Evolutionary conservation across 2,888 invertebrate genomes (phyloP).

Genomic region (Ypsolopha sequella): DNA sequence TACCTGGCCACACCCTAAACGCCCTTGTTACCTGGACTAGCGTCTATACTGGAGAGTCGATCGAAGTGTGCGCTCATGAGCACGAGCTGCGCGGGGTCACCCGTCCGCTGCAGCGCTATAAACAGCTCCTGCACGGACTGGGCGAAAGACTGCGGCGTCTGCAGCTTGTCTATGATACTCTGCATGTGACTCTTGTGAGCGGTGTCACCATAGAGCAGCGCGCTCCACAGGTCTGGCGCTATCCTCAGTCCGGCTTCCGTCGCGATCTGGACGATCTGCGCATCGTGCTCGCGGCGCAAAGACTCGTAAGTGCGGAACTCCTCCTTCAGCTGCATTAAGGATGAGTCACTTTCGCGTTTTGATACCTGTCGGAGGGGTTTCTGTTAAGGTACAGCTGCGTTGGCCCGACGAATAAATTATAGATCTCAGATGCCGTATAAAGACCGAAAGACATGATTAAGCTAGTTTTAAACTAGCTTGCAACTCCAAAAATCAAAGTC

Average conservation of each 20-base stretch:
- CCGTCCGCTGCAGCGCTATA: constrained; percentile 89
- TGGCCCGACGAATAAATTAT: not conserved
- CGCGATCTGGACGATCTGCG: constrained; percentile 98
- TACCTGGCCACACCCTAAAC: no score
- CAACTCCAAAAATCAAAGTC: no score
- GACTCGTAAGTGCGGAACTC: constrained; percentile 97
- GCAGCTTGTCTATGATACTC: constrained; percentile 85
- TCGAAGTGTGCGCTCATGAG: constrained; percentile 85
- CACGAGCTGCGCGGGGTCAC: constrained; percentile 83
- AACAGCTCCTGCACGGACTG: constrained; percentile 92
- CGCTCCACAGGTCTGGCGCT: constrained; percentile 99
- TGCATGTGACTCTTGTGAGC: constrained; percentile 99
- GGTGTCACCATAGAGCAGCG: constrained; percentile 94
- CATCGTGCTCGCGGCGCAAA: constrained; percentile 94
- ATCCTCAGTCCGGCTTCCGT: constrained; percentile 97
- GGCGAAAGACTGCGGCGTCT: constrained; percentile 93
- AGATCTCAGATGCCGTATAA: no score
- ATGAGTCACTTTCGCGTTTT: constrained; percentile 96
- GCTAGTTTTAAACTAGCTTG: no score
- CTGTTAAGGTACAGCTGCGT: no score
- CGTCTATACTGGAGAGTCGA: constrained; percentile 87
- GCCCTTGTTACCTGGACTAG: constrained; percentile 84
- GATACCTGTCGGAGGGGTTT: constrained; percentile 75
- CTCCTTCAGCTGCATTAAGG: constrained; percentile 97
- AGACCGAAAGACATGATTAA: no score